Evolutionary conservation across 2,888 invertebrate species (phyloP), one percentile per base, ranked within the genome.

Genomic region (Drosophila aldrichi): DNA sequence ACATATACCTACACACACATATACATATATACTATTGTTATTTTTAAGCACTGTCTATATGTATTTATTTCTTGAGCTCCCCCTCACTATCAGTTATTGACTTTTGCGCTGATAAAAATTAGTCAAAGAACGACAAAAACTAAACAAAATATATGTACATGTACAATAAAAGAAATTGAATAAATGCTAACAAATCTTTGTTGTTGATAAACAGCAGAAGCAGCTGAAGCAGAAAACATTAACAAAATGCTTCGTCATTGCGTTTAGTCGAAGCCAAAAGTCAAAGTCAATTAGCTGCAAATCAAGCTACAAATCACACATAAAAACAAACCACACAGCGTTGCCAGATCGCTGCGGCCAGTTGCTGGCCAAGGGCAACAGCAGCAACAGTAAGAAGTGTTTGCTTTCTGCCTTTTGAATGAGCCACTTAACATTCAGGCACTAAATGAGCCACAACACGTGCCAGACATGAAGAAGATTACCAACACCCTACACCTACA

Each of bases 81-180:
- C 55, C 57, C 41, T 52, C 58, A 49, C 72, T 89, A 85, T 85
- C 85, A 85, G 85, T 88, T 85, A 85, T 85, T 85, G 88, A 89
- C 89, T 89, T 64, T 80, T 82, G 65, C 46, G 79, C 77, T 77
- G 77, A 77, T 77, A 77, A 77, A 63, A 48, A 40, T 38, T 38
- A 48, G 64, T 54, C 48, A 40, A 63, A 44, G 44, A 57, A 43
- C 6, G 14, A 43, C n/a, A n/a, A n/a, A n/a, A n/a, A n/a, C n/a
- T n/a, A 46, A 46, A 29, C 43, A 25, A 10, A 22, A 38, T 14
- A 38, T 34, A 57, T n/a, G n/a, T n/a, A n/a, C n/a, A n/a, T n/a
- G n/a, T n/a, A n/a, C n/a, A n/a, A n/a, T n/a, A n/a, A 25, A 48
- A 40, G 40, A 18, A 52, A 36, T 29, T 40, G 20, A 54, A 40